Evolutionary conservation across 1,140 invertebrate genomes (phyloP).

Genomic region (Marisa cornuarietis): DNA sequence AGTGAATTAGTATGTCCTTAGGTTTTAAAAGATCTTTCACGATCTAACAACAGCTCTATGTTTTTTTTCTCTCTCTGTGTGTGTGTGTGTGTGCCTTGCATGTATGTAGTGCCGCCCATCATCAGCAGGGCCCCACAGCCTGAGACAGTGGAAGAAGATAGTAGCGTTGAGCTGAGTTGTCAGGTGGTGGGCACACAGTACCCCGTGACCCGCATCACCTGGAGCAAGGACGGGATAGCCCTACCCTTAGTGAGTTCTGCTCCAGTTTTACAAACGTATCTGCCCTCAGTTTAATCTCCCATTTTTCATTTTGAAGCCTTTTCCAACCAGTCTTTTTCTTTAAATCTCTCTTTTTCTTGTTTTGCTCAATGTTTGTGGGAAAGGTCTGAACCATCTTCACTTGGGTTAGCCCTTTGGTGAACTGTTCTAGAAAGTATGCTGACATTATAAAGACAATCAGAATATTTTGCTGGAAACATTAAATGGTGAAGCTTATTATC

Average conservation of each 20-base stretch:
- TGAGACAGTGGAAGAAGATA: slow-evolving; percentile 74
- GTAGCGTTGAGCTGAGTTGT: slow-evolving; percentile 74
- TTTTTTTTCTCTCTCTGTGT: background rate
- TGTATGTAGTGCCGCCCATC: slow-evolving; percentile 69
- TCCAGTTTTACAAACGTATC: background rate
- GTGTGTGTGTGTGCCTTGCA: slow-evolving; percentile 20
- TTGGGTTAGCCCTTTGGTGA: background rate
- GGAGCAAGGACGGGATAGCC: slow-evolving; percentile 77
- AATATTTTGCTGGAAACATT: no score
- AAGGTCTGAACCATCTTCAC: background rate
- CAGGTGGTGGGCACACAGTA: slow-evolving; percentile 72
- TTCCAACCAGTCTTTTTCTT: background rate
- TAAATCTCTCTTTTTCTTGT: background rate
- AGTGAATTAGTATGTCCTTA: no score
- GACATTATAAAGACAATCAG: no score
- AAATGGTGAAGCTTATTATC: no score
- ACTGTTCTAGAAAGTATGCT: no score
- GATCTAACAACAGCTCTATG: no score
- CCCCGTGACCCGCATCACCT: slow-evolving; percentile 75
- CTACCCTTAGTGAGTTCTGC: slow-evolving; percentile 60
- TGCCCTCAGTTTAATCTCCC: background rate
- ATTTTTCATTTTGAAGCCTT: background rate
- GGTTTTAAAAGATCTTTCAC: no score
- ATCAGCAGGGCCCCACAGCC: slow-evolving; percentile 71
- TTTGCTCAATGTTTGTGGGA: background rate